Evolutionary conservation across 2,113 vertebrate genomes (phyloP).

Genomic region (Chaenogobius annularis): DNA sequence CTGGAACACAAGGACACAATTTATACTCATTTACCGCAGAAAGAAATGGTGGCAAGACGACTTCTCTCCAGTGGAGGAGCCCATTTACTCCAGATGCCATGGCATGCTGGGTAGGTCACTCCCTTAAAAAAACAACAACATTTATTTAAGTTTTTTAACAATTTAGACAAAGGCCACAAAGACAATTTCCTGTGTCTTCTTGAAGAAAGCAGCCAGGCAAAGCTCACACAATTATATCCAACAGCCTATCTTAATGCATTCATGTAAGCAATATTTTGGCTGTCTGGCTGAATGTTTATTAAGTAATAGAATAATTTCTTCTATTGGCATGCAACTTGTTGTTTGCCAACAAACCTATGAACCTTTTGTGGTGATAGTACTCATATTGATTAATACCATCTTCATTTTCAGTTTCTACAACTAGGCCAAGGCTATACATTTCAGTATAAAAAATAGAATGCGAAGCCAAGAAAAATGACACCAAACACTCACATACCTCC

Average conservation of each 20-base stretch:
- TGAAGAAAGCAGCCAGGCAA: constrained; percentile 33
- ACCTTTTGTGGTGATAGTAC: constrained; percentile 37
- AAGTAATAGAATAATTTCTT: background rate
- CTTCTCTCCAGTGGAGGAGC: constrained; percentile 96
- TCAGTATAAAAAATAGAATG: no score
- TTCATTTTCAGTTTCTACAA: constrained; percentile 47
- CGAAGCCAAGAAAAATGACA: background rate
- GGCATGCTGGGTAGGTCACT: constrained; percentile 97
- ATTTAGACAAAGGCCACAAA: constrained; percentile 6
- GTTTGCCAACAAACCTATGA: constrained; percentile 21
- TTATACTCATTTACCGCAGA: constrained; percentile 85
- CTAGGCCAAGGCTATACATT: background rate
- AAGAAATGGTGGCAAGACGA: constrained; percentile 94
- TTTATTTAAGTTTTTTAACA: constrained; percentile 17
- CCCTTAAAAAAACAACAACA: constrained; percentile 75
- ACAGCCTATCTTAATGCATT: background rate
- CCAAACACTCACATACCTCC: constrained; percentile 81
- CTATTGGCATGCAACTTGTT: background rate
- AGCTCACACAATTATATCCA: background rate
- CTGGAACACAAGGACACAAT: background rate
- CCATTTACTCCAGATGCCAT: constrained; percentile 99
- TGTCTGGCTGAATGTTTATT: background rate
- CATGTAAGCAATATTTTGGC: background rate
- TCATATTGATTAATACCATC: constrained; percentile 49
- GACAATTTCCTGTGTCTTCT: constrained; percentile 34